Percentiles rank a stretch among this genome's conserved stretches.
Evolutionary conservation across 2,797 vertebrate species (phyloP).

Genomic region (Ambastaia sidthimunki): DNA sequence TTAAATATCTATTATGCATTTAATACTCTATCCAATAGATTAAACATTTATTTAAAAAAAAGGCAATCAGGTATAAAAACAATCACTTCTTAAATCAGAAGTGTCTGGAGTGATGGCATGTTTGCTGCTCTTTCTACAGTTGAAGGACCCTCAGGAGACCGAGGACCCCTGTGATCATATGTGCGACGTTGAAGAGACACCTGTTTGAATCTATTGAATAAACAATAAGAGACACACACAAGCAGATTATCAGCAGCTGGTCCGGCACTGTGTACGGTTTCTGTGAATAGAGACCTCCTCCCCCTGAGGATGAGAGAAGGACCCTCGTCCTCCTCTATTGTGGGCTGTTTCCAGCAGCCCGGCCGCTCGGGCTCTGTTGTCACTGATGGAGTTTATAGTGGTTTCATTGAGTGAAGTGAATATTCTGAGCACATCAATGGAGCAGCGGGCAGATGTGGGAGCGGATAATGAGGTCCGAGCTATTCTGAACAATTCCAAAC

Average conservation of each 20-base stretch:
- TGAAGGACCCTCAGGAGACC: not conserved
- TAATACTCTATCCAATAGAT: too few species aligned
- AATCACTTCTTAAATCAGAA: slow-evolving; percentile 7
- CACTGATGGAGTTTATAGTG: slow-evolving; percentile 66
- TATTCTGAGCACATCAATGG: slow-evolving; percentile 56
- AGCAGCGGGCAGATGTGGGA: slow-evolving; percentile 67
- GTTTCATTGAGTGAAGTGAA: slow-evolving; percentile 77
- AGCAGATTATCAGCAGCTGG: slow-evolving; percentile 63
- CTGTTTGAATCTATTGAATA: slow-evolving; percentile 50
- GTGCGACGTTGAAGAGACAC: slow-evolving; percentile 42
- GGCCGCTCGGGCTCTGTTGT: slow-evolving; percentile 43
- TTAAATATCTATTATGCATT: too few species aligned
- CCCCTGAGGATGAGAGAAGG: slow-evolving; percentile 40
- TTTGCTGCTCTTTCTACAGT: slow-evolving; percentile 23
- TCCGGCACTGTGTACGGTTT: not conserved
- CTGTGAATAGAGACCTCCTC: slow-evolving; percentile 33
- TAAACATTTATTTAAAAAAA: too few species aligned
- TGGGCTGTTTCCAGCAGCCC: slow-evolving; percentile 10
- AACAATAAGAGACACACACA: slow-evolving; percentile 45
- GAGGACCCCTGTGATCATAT: slow-evolving; percentile 12
- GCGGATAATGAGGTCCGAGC: slow-evolving; percentile 52
- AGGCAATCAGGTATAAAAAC: too few species aligned
- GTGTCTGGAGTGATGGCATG: slow-evolving; percentile 26
- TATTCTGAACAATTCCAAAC: slow-evolving; percentile 68
- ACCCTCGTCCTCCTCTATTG: slow-evolving; percentile 53